Base-by-base conservation (phyloP, 92 coral and sea anemone species). In the Muricea muricata region DNA sequence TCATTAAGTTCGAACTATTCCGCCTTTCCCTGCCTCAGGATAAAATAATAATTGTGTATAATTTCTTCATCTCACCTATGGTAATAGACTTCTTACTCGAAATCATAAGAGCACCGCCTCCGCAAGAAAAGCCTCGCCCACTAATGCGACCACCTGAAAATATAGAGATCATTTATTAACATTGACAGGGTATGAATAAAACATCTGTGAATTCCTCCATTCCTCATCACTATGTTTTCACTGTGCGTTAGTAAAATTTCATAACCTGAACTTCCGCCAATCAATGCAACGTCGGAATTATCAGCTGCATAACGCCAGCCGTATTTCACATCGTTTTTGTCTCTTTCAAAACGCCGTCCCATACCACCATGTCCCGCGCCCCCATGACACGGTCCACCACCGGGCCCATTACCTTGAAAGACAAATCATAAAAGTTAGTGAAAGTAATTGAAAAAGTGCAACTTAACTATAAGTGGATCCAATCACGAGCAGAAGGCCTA, bases 341-440 rank as follows among this genome's bases (percentile, higher is more conserved):
- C 26, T 24, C 32, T 74, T 42, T 17, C 21, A 24, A 85, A 93
- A 0, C 94, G 94, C 20, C 92, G 91, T 0, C 98, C 98, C 83
- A 87, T 87, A 28, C 97, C 95, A 21, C 98, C 98, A 57, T 93
- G 94, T 0, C 98, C 98, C 0, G 93, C 98, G 23, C 98, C 95
- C 10, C 92, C 95, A 73, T 47, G 91, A 54, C 92, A 87, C 31
- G 65, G 89, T 7, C 90, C 95, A 8, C 91, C 98, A 0, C 98
- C 98, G 18, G 98, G 98, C 21, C 98, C 98, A 13, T 95, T 92
- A 3, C 98, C 98, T 95, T 20, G 45, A 32, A 30, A n/a, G n/a
- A n/a, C n/a, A n/a, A n/a, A n/a, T n/a, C n/a, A n/a, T n/a, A n/a
- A n/a, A n/a, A n/a, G n/a, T n/a, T n/a, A n/a, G n/a, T n/a, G n/a